These are phyloP conservation scores for Cyclophora punctaria DNA, from an alignment of 2,888 invertebrate genomes.

Conservation along the genomic window DNA sequence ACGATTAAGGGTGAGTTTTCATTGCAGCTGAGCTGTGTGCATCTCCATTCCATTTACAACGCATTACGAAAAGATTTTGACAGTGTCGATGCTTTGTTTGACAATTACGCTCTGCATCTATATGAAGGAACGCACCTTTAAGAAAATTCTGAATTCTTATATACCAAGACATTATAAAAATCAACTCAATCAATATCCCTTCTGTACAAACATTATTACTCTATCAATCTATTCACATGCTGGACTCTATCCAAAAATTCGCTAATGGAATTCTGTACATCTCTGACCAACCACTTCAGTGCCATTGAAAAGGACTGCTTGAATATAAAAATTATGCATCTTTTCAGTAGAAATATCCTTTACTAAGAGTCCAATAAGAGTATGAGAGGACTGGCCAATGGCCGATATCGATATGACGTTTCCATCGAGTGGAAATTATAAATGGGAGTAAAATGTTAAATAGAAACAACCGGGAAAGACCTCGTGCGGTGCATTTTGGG, in stretches of 20 bases:
- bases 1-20: no score
- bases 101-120: no score
- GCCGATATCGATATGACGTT: constrained; percentile 22
- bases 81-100: no score
- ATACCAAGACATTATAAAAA: no score
- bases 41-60: no score
- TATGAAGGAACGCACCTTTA: no score
- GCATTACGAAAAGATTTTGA: no score
- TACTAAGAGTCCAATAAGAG: constrained; percentile 28
- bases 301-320: constrained; percentile 37
- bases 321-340: constrained; percentile 55
- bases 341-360: constrained; percentile 40
- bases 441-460: not conserved
- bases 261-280: constrained; percentile 62
- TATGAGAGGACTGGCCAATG: constrained; percentile 8
- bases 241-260: constrained; percentile 60
- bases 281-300: constrained; percentile 56
- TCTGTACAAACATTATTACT: constrained; percentile 31
- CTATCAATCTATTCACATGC: constrained; percentile 26
- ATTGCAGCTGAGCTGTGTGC: no score
- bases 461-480: not conserved
- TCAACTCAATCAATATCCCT: constrained; percentile 1
- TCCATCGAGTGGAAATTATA: constrained; percentile 9
- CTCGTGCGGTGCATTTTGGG: no score
- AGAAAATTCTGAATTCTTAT: no score